phyloP scores from a whole-genome alignment of 2,888 invertebrate species.

The Drosophila yooni region DNA sequence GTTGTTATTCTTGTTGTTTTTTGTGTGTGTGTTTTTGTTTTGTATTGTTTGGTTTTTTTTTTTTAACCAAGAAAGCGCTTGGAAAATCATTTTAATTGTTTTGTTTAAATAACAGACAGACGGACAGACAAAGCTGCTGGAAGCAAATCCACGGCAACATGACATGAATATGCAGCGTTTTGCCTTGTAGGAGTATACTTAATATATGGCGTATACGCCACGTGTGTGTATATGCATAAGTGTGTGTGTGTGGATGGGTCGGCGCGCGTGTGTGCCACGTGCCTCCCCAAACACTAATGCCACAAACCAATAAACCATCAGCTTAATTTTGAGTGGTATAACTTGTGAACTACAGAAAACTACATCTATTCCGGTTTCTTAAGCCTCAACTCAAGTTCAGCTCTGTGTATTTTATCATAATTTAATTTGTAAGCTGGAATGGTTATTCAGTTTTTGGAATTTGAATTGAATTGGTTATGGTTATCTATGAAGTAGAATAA shows the following conservation, averaged over 20 bases:
- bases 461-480: not conserved
- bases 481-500: not conserved
- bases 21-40: not conserved
- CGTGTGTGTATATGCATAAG: conserved; percentile 32
- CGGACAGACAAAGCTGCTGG: conserved; percentile 20
- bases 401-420: not conserved
- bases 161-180: conserved; percentile 24
- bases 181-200: conserved; percentile 81
- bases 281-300: conserved; percentile 14
- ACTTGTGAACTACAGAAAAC: not conserved
- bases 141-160: conserved; percentile 19
- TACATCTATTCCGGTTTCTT: not conserved
- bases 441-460: not conserved
- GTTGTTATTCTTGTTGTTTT: conserved; percentile 27
- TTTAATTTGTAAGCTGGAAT: not conserved
- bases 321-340: conserved; percentile 7
- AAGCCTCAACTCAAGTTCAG: not conserved
- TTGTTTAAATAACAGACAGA: conserved; percentile 76
- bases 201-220: conserved; percentile 65
- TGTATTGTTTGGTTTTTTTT: not conserved
- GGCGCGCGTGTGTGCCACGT: conserved; percentile 11
- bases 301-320: conserved; percentile 33
- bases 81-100: conserved; percentile 81
- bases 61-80: conserved; percentile 46
- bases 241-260: conserved; percentile 10